A percentile compares a stretch with the other conserved stretches of the same genome.
phyloP scores from a whole-genome alignment of 1,140 invertebrate species.

The Medauroidea extradentata region DNA sequence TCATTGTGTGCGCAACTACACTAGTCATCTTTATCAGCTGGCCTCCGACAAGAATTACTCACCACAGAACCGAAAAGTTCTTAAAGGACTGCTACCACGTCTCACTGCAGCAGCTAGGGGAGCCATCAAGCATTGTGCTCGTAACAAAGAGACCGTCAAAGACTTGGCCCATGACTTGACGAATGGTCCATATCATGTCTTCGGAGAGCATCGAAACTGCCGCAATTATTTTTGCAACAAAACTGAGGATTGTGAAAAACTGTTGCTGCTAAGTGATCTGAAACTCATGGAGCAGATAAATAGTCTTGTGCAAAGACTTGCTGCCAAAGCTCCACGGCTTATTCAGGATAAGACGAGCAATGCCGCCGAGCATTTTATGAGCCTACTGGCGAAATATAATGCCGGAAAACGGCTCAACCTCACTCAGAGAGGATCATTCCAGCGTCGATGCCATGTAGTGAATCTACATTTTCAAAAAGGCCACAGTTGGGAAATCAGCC shows the following conservation, averaged over 20 bases:
- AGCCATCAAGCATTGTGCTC: background rate
- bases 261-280: no score
- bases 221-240: no score
- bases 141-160: background rate
- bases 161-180: background rate
- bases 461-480: background rate
- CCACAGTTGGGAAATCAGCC: background rate
- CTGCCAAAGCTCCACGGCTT: background rate
- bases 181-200: constrained; percentile 4
- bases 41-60: background rate
- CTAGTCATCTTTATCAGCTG: background rate
- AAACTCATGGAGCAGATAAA: no score
- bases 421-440: background rate
- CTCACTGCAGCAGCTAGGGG: constrained; percentile 6
- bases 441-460: no score
- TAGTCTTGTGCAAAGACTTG: no score
- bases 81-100: background rate
- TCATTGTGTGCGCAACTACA: constrained; percentile 7
- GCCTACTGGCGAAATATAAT: background rate
- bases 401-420: background rate
- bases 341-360: background rate
- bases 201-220: constrained; percentile 5
- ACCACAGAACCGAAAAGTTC: background rate
- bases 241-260: no score
- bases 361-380: constrained; percentile 1